phyloP scores from a whole-genome alignment of 2,113 vertebrate species.

The Nanorana parkeri region DNA sequence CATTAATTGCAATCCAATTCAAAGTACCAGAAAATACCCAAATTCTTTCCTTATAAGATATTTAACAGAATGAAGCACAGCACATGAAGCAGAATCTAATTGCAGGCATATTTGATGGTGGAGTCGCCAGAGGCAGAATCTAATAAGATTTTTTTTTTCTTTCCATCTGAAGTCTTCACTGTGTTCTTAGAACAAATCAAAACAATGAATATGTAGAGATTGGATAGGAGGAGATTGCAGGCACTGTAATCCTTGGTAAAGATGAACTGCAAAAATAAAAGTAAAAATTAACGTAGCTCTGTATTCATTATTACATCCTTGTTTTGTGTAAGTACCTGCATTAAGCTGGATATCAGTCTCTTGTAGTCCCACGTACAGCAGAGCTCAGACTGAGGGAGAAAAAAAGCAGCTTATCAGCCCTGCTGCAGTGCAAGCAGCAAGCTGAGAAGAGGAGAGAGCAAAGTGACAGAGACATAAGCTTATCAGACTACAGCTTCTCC shows the following conservation, averaged over 20 bases:
- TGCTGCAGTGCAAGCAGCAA: too few species aligned
- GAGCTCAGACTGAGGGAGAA: too few species aligned
- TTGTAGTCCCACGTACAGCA: too few species aligned
- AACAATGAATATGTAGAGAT: constrained; percentile 14
- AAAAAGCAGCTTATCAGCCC: too few species aligned
- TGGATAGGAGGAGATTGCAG: not conserved
- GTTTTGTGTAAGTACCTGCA: too few species aligned
- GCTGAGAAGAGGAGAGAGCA: too few species aligned
- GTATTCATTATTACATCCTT: too few species aligned
- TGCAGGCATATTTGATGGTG: constrained; percentile 23
- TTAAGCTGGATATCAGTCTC: too few species aligned
- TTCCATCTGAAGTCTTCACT: constrained; percentile 21
- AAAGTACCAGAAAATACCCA: not conserved
- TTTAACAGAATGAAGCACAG: constrained; percentile 25
- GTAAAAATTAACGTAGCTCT: too few species aligned
- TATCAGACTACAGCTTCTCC: too few species aligned
- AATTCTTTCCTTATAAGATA: constrained; percentile 20
- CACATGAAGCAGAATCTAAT: constrained; percentile 29
- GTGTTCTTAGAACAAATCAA: constrained; percentile 17
- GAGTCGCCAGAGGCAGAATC: constrained; percentile 23
- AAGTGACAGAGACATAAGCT: too few species aligned
- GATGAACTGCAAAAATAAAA: too few species aligned
- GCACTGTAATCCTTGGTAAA: not conserved
- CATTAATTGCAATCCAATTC: not conserved
- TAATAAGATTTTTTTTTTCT: constrained; percentile 29